Base-by-base conservation (phyloP, 2,797 vertebrate genomes). In the Australoheros facetus region DNA sequence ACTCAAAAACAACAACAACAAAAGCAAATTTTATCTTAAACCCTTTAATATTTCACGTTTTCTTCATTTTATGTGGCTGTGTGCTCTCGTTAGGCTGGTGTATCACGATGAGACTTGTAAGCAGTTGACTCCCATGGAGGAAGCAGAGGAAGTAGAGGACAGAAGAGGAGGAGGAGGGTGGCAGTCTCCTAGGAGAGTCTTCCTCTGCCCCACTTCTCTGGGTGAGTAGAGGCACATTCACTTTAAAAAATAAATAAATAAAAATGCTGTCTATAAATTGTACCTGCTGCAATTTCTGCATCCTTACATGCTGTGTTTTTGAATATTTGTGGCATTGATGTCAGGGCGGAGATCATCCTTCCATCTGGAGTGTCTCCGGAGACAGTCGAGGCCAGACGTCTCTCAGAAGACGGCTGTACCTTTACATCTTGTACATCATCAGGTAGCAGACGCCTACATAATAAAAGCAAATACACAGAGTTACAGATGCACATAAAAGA, bases 331-430 rank as follows among this genome's bases (percentile, higher is more conserved):
- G 62, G 14, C 16, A 14, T 55, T 56, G 56, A 8, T 74, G 8
- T 56, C 92, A 99, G 98, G 95, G 90, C 96, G 98, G 91, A 96
- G 97, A 95, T 97, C 98, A 32, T 99, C 98, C 85, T 99, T 99
- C 95, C 97, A 99, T 90, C 91, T 99, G 85, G 98, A 99, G 87
- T 99, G 97, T 96, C 96, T 99, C 88, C 97, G 96, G 91, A 96
- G 97, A 91, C 98, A 98, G 87, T 97, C 96, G 39, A 96, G 95
- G 5, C 91, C 95, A 83, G 98, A 98, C 0, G 91, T 97, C 87
- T 97, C 97, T 1, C 98, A 99, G 94, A 98, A 97, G 95, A 98
- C 97, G 39, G 95, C 96, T 74, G 93, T 99, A 80, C 98, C 98
- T 26, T 90, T 98, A 83, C 98, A 98, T 85, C 96, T 99, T 84